Evolutionary conservation across 2,113 vertebrate species (phyloP).

Genomic region (Muntiacus muntjak): DNA sequence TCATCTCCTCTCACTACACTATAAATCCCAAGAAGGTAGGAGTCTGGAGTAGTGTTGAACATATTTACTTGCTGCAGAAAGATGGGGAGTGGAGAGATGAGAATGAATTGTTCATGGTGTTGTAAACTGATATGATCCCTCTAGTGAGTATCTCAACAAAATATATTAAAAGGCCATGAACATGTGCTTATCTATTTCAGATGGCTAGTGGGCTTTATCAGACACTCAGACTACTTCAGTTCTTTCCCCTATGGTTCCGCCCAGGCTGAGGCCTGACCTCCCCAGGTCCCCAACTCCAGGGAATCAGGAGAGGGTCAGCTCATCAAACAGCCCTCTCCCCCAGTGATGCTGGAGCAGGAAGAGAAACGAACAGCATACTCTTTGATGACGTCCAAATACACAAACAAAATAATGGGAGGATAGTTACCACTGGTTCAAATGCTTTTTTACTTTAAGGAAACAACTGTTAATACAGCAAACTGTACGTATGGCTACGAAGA

Average conservation of each 20-base stretch:
- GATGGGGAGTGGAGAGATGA: not conserved
- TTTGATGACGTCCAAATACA: not conserved
- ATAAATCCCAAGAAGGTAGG: not conserved
- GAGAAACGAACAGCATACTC: not conserved
- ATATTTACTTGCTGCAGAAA: not conserved
- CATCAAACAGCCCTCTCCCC: not conserved
- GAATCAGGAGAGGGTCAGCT: not conserved
- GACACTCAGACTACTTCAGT: not conserved
- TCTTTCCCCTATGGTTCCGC: not conserved
- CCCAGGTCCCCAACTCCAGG: not conserved
- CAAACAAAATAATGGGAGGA: not conserved
- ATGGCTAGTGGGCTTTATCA: not conserved
- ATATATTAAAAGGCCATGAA: not conserved
- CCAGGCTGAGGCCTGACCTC: not conserved
- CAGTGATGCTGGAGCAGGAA: not conserved
- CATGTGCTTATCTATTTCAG: not conserved
- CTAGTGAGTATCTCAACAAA: not conserved
- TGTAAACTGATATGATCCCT: not conserved
- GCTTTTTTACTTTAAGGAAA: not conserved
- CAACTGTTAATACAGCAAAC: not conserved
- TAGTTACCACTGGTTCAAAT: not conserved
- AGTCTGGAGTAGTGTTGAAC: not conserved
- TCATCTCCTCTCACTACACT: not conserved
- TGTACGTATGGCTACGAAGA: not conserved
- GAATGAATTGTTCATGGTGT: not conserved